Conservation (phyloP, 2,888 invertebrate species). For the Pterostichus niger region DNA sequence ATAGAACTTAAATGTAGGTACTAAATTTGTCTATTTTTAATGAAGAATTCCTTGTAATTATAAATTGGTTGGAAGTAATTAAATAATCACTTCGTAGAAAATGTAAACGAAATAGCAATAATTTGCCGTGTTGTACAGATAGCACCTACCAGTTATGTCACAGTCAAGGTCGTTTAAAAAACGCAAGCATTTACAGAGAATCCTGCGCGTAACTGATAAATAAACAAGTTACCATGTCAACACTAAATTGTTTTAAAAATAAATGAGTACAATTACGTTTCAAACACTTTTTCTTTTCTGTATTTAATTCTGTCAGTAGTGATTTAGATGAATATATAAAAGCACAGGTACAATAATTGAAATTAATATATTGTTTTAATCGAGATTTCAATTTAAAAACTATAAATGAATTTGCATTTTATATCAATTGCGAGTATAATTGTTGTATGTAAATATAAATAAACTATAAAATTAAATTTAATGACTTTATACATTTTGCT, state of each 20-base stretch:
- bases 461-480: too few relatives aligned
- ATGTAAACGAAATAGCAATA: slow-evolving; percentile 28
- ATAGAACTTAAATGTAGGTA: not conserved
- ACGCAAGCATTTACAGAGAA: slow-evolving; percentile 19
- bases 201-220: slow-evolving; percentile 19
- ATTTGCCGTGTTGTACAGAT: slow-evolving; percentile 31
- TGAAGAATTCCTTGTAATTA: not conserved
- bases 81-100: slow-evolving; percentile 34
- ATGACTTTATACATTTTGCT: too few relatives aligned
- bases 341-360: too few relatives aligned
- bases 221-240: slow-evolving; percentile 37
- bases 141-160: slow-evolving; percentile 31
- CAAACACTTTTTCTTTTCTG: too few relatives aligned
- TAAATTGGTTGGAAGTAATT: slow-evolving; percentile 2
- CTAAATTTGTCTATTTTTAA: not conserved
- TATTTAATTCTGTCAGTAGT: too few relatives aligned
- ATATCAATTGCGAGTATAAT: too few relatives aligned
- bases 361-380: too few relatives aligned
- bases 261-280: not conserved
- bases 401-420: too few relatives aligned
- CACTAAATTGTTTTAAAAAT: slow-evolving; percentile 13
- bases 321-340: too few relatives aligned
- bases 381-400: too few relatives aligned
- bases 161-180: slow-evolving; percentile 39
- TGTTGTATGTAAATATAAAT: too few relatives aligned